Percentiles rank a stretch among this genome's conserved stretches.
Evolutionary conservation across 2,113 vertebrate genomes (phyloP).

Genomic region (Ochotona princeps): DNA sequence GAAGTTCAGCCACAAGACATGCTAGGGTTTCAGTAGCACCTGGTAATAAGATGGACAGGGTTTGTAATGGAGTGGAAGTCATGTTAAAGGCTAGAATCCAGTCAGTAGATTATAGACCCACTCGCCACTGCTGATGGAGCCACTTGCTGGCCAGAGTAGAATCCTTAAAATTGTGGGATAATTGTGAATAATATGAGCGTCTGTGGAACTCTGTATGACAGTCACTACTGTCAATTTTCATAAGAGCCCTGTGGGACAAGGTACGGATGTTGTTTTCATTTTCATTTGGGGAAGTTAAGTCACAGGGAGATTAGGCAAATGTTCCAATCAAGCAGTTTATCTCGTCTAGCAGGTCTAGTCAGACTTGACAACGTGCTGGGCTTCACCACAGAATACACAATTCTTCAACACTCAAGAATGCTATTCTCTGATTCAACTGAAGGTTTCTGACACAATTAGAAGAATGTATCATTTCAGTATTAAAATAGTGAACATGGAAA

Average conservation of each 20-base stretch:
- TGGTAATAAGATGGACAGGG: neutral
- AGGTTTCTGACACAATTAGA: neutral
- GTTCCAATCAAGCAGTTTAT: neutral
- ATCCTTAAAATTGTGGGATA: neutral
- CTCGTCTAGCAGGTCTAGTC: neutral
- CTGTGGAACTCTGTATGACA: neutral
- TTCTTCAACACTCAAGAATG: constrained; percentile 6
- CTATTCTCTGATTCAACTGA: neutral
- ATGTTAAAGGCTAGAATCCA: neutral
- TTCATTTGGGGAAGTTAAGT: too few species aligned
- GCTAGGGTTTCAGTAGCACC: neutral
- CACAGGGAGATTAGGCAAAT: neutral
- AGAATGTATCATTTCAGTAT: neutral
- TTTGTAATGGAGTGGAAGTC: neutral
- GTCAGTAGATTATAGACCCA: neutral
- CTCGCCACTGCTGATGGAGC: neutral
- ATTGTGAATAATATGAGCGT: neutral
- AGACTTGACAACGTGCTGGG: neutral
- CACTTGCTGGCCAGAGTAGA: neutral
- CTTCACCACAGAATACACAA: neutral
- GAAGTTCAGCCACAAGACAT: neutral
- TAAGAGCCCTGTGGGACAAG: neutral
- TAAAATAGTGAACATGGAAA: constrained; percentile 28
- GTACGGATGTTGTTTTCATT: neutral
- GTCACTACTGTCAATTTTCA: neutral